Percentiles rank a stretch among this genome's conserved stretches.
Conservation (phyloP, 92 coral and sea anemone species). For the Porites lobata region DNA sequence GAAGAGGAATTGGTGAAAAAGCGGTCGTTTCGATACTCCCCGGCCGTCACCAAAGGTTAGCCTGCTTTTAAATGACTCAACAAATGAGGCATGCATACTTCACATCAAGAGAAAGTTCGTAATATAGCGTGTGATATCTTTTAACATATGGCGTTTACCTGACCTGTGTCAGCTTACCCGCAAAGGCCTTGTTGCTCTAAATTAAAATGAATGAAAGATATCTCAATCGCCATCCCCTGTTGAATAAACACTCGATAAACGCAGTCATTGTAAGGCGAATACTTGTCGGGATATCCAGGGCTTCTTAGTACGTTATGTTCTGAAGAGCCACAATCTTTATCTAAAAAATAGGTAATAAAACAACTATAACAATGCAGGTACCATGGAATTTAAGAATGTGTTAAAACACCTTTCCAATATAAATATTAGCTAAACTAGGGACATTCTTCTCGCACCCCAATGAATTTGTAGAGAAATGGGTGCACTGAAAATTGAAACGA, state of each 20-base stretch:
- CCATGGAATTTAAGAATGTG: too few species aligned
- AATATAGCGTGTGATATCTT: background rate
- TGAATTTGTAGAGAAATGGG: too few species aligned
- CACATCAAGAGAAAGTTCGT: background rate
- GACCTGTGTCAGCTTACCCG: background rate
- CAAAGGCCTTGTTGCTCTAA: background rate
- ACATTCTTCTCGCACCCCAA: too few species aligned
- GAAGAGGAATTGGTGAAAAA: too few species aligned
- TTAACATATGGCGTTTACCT: background rate
- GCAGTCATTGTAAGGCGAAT: background rate
- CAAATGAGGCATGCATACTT: background rate
- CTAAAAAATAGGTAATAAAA: background rate
- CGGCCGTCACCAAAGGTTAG: background rate
- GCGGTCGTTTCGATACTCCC: too few species aligned
- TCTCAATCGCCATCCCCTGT: background rate
- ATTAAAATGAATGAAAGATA: background rate
- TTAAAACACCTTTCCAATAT: too few species aligned
- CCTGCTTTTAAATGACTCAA: background rate
- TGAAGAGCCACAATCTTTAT: conserved; percentile 2
- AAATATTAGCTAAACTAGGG: too few species aligned
- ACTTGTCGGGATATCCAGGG: background rate
- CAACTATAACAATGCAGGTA: too few species aligned
- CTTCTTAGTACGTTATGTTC: background rate
- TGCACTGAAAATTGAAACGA: too few species aligned
- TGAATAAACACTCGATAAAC: background rate